Evolutionary conservation across 1,140 invertebrate genomes (phyloP), one percentile per base, ranked within the genome.

Genomic region (Drosophila leontia): DNA sequence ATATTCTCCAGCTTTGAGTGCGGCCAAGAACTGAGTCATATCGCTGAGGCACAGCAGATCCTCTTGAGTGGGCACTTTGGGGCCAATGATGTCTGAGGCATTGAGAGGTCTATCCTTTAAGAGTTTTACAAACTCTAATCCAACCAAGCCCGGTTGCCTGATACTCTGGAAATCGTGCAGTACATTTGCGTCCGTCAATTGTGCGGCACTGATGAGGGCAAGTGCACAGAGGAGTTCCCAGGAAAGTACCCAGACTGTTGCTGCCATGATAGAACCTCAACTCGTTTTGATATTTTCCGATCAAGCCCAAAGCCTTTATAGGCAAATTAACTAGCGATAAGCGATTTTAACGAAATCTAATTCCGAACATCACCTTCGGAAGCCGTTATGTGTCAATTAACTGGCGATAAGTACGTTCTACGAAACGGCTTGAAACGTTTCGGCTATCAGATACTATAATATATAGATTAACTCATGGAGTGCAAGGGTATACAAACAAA

Each of bases 41-140:
- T 59, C 69, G 13, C 13, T 23, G 9, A 71, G 19, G 23, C 69
- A 72, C 37, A 23, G 11, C 8, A 58, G 37, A 32, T 72, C 67
- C 19, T 59, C 12, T 3, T 41, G 44, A 35, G 67, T 76, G 6
- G 76, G 48, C 23, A 64, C 1, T 5, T 35, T 13, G 0, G 29
- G 4, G 7, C 47, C 42, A 3, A 35, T 19, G 9, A 58, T 34
- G 39, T 42, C 47, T 45, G 64, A 35, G 1, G 64, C 69, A 0
- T 19, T 62, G 19, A 29, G n/a, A 17, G 51, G 34, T 59, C 12
- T 48, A 37, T 35, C 82, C 12, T 7, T 17, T 1, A 61, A 77
- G 7, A 70, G 47, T 3, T 80, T 11, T 0, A n/a, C 15, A 23
- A 82, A 76, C 26, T 82, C 70, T 1, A 53, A 8, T 29, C 45